Evolutionary conservation across 2,113 vertebrate species (phyloP), one percentile per base, ranked within the genome.

Genomic region (Callithrix jacchus): DNA sequence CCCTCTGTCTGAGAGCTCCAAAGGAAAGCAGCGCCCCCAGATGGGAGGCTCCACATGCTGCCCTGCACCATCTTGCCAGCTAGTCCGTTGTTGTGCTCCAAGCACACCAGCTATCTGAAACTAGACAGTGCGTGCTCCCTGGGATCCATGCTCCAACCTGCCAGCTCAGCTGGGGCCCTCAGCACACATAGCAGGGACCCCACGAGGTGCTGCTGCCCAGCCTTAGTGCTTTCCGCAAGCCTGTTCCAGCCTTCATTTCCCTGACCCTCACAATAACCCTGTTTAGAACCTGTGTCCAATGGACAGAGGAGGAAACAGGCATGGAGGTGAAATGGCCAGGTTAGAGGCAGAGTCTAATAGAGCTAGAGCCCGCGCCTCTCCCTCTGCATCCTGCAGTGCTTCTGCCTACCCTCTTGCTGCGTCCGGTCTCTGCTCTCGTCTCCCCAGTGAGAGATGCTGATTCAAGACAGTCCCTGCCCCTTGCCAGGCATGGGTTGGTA

Each of bases 241-340:
- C 54, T 23, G 40, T 14, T 42, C 32, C 5, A 2, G n/a, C 35
- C 25, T 52, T 85, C 21, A 2, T 42, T 42, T 56, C 54, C 18
- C 71, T 40, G 20, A 79, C n/a, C 11, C 23, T 74, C 64, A 37
- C 61, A 23, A 14, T 32, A 40, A n/a, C 40, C 81, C 86, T 73
- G 27, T 70, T 35, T 76, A 18, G 74, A 82, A 37, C 30, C 27
- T 27, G 47, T 9, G 8, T 9, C 25, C 71, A 35, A 14, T 35
- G 71, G 17, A 58, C 79, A 64, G 17, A 91, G 71, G 30, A 40
- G 40, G 40, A 77, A 82, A 82, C 88, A 96, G 84, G 85, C 54
- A 13, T 20, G 8, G 20, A 58, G 11, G 54, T 13, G 30, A 81
- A 91, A 70, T 2, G 40, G 52, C 35, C 64, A 54, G 23, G 25